phyloP scores from a whole-genome alignment of 2,113 vertebrate genomes.

The Hystrix cristata region DNA sequence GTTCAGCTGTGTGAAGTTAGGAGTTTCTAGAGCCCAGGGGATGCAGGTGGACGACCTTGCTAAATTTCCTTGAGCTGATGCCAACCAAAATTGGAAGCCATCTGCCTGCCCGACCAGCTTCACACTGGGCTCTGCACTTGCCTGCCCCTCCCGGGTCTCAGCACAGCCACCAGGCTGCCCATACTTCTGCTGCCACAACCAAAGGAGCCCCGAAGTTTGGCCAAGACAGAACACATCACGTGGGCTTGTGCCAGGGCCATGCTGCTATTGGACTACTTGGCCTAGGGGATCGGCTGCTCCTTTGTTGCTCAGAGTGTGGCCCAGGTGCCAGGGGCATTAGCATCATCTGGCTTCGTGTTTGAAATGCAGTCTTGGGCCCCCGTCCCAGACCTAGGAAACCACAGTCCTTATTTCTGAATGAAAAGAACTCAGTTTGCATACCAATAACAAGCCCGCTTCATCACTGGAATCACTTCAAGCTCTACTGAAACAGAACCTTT shows the following conservation, averaged over 20 bases:
- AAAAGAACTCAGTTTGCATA: not conserved
- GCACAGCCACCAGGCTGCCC: not conserved
- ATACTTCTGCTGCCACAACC: not conserved
- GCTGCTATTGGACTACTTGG: not conserved
- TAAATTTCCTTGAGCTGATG: not conserved
- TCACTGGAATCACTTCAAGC: not conserved
- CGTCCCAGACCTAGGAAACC: not conserved
- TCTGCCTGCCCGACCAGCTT: not conserved
- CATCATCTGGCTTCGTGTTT: not conserved
- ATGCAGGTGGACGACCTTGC: not conserved
- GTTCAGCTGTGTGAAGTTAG: not conserved
- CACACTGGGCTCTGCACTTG: not conserved
- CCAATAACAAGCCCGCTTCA: not conserved
- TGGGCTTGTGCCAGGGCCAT: accelerated
- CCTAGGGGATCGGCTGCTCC: no score
- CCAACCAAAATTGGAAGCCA: not conserved
- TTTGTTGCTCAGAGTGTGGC: not conserved
- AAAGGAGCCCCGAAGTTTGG: not conserved
- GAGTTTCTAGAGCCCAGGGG: not conserved
- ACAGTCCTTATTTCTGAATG: not conserved
- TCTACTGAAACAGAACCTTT: not conserved
- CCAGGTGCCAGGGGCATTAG: not conserved
- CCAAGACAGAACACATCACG: not conserved
- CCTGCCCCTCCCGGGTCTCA: not conserved
- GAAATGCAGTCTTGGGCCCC: not conserved